Evolutionary conservation across 2,888 invertebrate species (phyloP).

Genomic region (Coelopa pilipes): DNA sequence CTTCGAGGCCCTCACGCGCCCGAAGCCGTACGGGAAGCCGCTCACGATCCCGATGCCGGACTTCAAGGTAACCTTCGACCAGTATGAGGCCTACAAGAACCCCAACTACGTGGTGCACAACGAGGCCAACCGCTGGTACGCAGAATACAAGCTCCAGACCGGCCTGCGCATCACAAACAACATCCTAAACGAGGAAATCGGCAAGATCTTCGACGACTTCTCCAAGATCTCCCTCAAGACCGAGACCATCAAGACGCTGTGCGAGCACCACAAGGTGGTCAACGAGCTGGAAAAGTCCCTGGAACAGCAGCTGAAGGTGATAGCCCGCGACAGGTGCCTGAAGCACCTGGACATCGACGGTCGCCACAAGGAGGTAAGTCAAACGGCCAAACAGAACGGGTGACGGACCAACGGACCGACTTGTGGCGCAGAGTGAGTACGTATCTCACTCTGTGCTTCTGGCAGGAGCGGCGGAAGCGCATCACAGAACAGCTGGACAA

Average conservation of each 20-base stretch:
- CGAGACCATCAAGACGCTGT: constrained; percentile 36
- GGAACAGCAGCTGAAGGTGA: constrained; percentile 39
- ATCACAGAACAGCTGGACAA: constrained; percentile 31
- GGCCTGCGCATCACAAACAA: constrained; percentile 34
- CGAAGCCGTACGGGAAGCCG: constrained; percentile 40
- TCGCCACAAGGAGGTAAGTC: constrained; percentile 7
- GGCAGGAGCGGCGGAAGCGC: constrained; percentile 30
- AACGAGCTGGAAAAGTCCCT: constrained; percentile 45
- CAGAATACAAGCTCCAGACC: constrained; percentile 39
- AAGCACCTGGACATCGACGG: constrained; percentile 14
- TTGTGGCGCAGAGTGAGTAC: no score
- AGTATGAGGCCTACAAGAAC: constrained; percentile 41
- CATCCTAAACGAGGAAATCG: constrained; percentile 39
- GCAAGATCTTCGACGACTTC: constrained; percentile 34
- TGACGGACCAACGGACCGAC: no score
- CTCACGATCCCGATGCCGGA: constrained; percentile 38
- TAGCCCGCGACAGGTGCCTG: constrained; percentile 36
- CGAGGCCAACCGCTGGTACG: constrained; percentile 48
- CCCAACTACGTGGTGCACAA: constrained; percentile 43
- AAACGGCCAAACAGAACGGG: background rate
- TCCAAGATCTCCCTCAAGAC: background rate
- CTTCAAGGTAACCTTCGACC: constrained; percentile 35
- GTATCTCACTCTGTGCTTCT: background rate
- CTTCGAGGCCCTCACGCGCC: constrained; percentile 46
- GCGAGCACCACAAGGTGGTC: constrained; percentile 46